Percentiles rank a stretch among this genome's conserved stretches.
Evolutionary conservation across 2,113 vertebrate genomes (phyloP).

Genomic region (Thalassarche chlororhynchos): DNA sequence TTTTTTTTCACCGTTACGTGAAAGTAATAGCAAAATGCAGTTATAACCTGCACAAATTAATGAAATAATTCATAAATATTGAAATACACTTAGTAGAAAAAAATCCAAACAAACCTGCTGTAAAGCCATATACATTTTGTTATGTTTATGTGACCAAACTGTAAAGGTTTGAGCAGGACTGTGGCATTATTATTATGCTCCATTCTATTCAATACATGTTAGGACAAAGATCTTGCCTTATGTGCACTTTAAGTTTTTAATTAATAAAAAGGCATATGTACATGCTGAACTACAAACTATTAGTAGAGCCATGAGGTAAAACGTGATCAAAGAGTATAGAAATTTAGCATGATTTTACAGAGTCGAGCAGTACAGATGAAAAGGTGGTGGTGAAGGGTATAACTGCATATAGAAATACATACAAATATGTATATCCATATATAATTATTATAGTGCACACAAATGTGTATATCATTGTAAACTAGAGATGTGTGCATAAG

Average conservation of each 20-base stretch:
- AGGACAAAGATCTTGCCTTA: neutral
- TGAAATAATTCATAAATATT: neutral
- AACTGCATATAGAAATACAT: neutral
- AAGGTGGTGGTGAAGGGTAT: neutral
- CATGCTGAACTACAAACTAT: neutral
- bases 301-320: neutral
- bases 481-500: neutral
- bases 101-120: neutral
- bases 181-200: neutral
- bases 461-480: accelerated
- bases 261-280: neutral
- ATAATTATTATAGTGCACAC: neutral
- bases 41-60: neutral
- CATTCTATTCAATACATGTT: neutral
- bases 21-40: neutral
- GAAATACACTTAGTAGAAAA: neutral
- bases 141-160: neutral
- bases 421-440: neutral
- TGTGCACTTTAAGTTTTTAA: neutral
- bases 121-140: neutral
- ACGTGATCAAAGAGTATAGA: neutral
- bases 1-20: neutral
- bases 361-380: neutral
- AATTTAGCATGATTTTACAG: neutral
- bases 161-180: neutral